Conservation (phyloP, 2,797 vertebrate species). For the Loris lydekkerianus region DNA sequence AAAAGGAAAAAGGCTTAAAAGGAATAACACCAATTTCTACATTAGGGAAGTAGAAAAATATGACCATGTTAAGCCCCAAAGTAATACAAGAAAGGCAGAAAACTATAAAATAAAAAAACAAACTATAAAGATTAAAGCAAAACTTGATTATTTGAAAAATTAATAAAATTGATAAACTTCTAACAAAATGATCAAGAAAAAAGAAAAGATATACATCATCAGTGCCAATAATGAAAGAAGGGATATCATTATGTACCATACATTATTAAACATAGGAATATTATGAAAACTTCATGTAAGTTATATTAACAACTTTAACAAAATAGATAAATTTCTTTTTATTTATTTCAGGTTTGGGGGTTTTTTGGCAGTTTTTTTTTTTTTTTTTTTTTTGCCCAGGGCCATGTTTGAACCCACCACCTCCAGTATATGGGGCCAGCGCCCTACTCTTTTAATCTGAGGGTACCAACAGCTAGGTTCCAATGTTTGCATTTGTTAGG, state of each 20-base stretch:
- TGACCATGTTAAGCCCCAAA: background rate
- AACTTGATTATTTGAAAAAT: conserved; percentile 35
- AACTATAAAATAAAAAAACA: background rate
- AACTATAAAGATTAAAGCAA: conserved; percentile 4
- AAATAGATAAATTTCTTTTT: conserved; percentile 25
- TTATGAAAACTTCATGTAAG: conserved; percentile 17
- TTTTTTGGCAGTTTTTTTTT: no score
- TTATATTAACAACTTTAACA: conserved; percentile 47
- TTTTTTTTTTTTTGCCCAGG: no score
- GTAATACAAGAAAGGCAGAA: background rate
- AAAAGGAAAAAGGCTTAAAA: conserved; percentile 43
- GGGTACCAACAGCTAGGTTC: no score
- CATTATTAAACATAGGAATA: conserved; percentile 25
- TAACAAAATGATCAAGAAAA: conserved; percentile 34
- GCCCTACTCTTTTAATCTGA: no score
- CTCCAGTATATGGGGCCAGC: no score
- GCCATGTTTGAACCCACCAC: no score
- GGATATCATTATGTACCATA: background rate
- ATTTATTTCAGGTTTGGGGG: no score
- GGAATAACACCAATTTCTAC: background rate
- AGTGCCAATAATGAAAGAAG: conserved; percentile 9
- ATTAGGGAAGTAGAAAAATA: conserved; percentile 1
- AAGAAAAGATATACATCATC: conserved; percentile 7
- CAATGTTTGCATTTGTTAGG: no score
- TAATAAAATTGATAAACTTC: background rate